phyloP scores from a whole-genome alignment of 2,113 vertebrate species.

The Tenrec ecaudatus region DNA sequence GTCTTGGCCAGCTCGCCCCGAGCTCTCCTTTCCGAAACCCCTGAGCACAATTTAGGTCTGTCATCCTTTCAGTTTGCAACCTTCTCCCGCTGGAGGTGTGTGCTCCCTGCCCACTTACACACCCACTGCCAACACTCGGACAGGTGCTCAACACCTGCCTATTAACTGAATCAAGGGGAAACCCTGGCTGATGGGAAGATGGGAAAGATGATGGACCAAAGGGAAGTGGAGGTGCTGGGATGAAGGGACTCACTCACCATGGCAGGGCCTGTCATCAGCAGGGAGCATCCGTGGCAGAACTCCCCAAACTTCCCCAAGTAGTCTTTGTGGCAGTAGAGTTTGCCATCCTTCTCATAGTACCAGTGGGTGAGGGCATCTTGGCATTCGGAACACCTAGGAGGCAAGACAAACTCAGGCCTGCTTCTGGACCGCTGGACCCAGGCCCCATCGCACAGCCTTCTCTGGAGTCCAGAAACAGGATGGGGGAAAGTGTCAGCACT shows the following conservation, averaged over 20 bases:
- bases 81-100: not conserved
- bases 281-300: conserved; percentile 95
- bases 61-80: not conserved
- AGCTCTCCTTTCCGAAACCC: not conserved
- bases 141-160: not conserved
- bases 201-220: not conserved
- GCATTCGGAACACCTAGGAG: conserved; percentile 94
- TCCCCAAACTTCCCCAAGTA: conserved; percentile 97
- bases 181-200: not conserved
- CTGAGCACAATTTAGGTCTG: not conserved
- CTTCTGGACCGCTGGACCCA: too few species aligned
- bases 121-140: not conserved
- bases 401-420: conserved; percentile 54
- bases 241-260: conserved; percentile 89
- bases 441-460: not conserved
- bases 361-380: conserved; percentile 95
- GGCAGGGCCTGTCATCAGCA: conserved; percentile 97
- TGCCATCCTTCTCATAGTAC: conserved; percentile 96
- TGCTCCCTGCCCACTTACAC: not conserved
- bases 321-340: conserved; percentile 96
- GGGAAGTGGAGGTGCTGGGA: not conserved
- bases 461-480: not conserved
- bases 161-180: not conserved
- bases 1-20: not conserved
- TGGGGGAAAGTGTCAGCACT: not conserved